Base-by-base conservation (phyloP, 2,797 vertebrate species). In the Cercopithecus mitis region DNA sequence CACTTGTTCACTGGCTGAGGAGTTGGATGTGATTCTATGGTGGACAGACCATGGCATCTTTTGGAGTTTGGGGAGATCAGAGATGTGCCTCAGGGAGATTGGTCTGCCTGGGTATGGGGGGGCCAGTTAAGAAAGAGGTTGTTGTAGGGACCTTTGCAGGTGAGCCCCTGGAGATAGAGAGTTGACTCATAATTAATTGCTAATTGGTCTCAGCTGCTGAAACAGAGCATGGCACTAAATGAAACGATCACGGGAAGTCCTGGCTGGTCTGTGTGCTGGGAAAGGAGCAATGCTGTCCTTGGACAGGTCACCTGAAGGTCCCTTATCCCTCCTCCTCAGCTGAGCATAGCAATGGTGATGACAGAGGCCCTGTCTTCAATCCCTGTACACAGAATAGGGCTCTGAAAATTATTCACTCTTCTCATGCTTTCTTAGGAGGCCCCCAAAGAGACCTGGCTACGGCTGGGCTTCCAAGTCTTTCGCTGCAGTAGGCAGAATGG, bases 61-160 rank as follows among this genome's bases (percentile, higher is more conserved):
- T 83, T 24, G 70, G 67, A 25, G 50, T 70, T 57, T 9, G 25
- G 57, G 5, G 73, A 58, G 17, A 30, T 25, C 24, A 30, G 50
- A 58, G 72, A 25, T 1, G 1, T 47, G n/a, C 47, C 64, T 64
- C 70, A 12, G 39, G 70, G 27, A 79, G 58, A 12, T 9, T 50
- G 36, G 8, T 41, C 15, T 70, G 76, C 25, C 83, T 41, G 72
- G 19, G 50, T n/a, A 6, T 47, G 2, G 22, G 25, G 41, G 17
- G 22, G 64, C n/a, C 61, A 24, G 9, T 33, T 30, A 61, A 55
- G 7, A 47, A 61, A 55, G 7, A 47, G 67, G 33, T 47, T 27
- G 17, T 52, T 20, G 5, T 6, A 24, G n/a, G 0, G 0, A 58
- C 30, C 43, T n/a, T 39, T n/a, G 6, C 72, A 19, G 8, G n/a